phyloP scores from a whole-genome alignment of 2,797 vertebrate species.

The Heteromormyrus szaboi region DNA sequence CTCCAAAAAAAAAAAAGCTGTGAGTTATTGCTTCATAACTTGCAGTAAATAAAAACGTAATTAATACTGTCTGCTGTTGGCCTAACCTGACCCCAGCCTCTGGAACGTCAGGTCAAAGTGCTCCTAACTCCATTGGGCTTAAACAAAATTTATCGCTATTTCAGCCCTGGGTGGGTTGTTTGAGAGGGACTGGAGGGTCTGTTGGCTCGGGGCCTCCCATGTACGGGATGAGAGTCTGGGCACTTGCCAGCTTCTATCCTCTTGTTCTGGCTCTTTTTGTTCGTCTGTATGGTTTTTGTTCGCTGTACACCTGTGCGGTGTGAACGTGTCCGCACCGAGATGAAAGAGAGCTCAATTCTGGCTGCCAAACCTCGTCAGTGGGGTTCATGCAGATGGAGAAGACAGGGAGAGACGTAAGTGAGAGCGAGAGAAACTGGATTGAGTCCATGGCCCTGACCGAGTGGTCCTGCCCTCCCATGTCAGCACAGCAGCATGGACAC shows the following conservation, averaged over 20 bases:
- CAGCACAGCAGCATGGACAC: background rate
- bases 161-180: background rate
- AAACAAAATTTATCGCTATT: background rate
- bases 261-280: background rate
- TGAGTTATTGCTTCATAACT: background rate
- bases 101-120: background rate
- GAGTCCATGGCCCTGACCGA: background rate
- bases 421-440: background rate
- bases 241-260: background rate
- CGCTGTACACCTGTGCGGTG: background rate
- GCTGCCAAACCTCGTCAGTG: background rate
- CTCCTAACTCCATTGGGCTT: background rate
- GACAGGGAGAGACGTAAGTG: background rate
- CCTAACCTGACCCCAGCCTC: background rate
- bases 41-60: background rate
- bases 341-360: background rate
- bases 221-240: background rate
- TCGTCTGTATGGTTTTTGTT: background rate
- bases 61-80: background rate
- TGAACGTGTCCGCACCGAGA: background rate
- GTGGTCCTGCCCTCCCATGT: background rate
- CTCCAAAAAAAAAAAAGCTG: background rate
- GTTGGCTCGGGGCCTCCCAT: background rate
- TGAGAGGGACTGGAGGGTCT: background rate
- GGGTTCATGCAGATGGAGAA: background rate